phyloP scores from a whole-genome alignment of 2,113 vertebrate species.

The Pteruthius melanotis region DNA sequence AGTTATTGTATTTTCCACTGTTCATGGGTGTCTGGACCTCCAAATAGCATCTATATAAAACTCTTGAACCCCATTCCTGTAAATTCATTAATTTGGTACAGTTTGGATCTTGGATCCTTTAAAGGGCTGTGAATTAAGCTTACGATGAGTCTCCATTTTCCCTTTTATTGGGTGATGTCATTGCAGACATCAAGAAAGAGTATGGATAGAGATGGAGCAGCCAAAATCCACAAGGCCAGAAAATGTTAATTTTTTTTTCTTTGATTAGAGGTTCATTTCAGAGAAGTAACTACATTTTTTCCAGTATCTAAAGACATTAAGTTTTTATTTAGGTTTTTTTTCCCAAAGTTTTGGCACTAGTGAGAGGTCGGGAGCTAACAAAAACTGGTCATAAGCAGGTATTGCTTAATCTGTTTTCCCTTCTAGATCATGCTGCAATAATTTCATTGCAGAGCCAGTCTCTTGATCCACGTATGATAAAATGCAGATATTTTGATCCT shows the following conservation, averaged over 20 bases:
- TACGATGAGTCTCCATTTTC: slow-evolving; percentile 4
- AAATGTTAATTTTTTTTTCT: not conserved
- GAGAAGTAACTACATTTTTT: slow-evolving; percentile 9
- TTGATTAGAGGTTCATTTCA: not conserved
- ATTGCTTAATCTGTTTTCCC: not conserved
- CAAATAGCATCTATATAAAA: not conserved
- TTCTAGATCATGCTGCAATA: not conserved
- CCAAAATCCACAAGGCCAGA: slow-evolving; percentile 7
- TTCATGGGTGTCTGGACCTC: not conserved
- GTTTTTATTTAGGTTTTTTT: not conserved
- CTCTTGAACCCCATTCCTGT: not conserved
- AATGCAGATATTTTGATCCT: not conserved
- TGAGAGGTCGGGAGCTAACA: not conserved
- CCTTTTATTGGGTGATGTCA: not conserved
- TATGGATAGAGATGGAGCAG: not conserved
- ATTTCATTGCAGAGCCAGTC: not conserved
- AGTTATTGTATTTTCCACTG: not conserved
- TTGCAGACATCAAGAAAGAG: slow-evolving; percentile 3
- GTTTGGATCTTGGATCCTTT: not conserved
- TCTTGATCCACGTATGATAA: not conserved
- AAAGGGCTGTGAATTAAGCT: not conserved
- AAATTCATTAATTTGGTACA: not conserved
- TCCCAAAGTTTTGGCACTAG: not conserved
- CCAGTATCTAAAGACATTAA: not conserved
- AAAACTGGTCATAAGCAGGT: not conserved